Percentiles rank a stretch among this genome's conserved stretches.
These are phyloP conservation scores for Sinocyclocheilus maitianheensis DNA, from an alignment of 2,113 vertebrate genomes.

Conservation along the genomic window DNA sequence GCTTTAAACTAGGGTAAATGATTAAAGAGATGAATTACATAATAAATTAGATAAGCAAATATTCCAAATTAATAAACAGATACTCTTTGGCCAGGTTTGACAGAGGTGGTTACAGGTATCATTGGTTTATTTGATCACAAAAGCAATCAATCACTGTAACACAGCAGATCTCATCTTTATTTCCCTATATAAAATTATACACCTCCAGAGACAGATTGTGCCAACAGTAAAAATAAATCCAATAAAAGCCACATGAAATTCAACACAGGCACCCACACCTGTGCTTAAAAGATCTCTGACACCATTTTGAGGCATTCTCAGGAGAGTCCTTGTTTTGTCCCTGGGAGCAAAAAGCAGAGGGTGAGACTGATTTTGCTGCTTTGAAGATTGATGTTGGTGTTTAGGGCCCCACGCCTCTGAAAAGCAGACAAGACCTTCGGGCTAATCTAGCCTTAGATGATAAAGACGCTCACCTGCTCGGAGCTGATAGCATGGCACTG, in stretches of 20 bases:
- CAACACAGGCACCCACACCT: constrained; percentile 12
- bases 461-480: constrained; percentile 63
- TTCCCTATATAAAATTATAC: constrained; percentile 16
- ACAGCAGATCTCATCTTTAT: constrained; percentile 46
- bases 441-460: constrained; percentile 57
- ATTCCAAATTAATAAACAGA: not conserved
- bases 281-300: constrained; percentile 56
- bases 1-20: too few species aligned
- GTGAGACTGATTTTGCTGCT: constrained; percentile 24
- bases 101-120: not conserved
- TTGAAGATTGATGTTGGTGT: constrained; percentile 45
- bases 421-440: constrained; percentile 50
- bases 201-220: not conserved
- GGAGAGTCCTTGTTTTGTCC: constrained; percentile 70
- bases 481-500: constrained; percentile 60
- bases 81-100: not conserved
- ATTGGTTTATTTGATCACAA: constrained; percentile 38
- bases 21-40: too few species aligned
- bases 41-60: not conserved
- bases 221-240: constrained; percentile 27
- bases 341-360: constrained; percentile 45
- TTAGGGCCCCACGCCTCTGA: constrained; percentile 44
- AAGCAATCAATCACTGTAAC: constrained; percentile 61
- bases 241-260: constrained; percentile 50
- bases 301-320: constrained; percentile 62